These are phyloP conservation scores for Pollenia griseotomentosa DNA, from an alignment of 2,888 invertebrate genomes.

Conservation along the genomic window DNA sequence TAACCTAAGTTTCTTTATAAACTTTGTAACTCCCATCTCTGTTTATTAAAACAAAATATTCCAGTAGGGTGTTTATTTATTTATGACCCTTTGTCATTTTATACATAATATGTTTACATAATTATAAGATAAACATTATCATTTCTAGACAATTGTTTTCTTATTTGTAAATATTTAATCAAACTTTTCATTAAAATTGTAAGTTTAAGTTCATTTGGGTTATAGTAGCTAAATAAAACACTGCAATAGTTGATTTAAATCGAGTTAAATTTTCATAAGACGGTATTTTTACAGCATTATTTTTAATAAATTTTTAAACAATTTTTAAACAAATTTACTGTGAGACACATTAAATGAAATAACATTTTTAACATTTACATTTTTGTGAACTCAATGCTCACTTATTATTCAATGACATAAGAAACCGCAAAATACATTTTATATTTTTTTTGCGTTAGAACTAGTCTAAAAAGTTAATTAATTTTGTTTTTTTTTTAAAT, in stretches of 20 bases:
- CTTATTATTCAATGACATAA: background rate
- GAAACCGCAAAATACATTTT: background rate
- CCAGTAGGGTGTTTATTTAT: conserved; percentile 44
- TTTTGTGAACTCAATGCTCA: background rate
- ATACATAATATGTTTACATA: conserved; percentile 31
- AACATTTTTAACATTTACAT: no score
- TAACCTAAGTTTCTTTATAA: background rate
- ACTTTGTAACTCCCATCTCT: background rate
- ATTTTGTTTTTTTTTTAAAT: background rate
- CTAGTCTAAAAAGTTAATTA: conserved; percentile 1
- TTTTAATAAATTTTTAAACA: no score
- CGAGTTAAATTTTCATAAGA: no score
- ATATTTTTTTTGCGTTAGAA: background rate
- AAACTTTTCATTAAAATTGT: no score
- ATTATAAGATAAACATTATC: conserved; percentile 38
- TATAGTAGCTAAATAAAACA: no score
- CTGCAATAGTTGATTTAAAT: no score
- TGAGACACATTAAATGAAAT: no score
- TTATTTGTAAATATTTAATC: no score
- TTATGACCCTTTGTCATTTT: conserved; percentile 55
- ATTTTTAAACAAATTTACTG: no score
- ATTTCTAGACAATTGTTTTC: background rate
- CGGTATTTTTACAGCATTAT: no score
- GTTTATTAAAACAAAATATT: background rate
- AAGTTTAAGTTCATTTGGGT: no score